A percentile compares a stretch with the other conserved stretches of the same genome.
These are phyloP conservation scores for Drosophila ustulata DNA, from an alignment of 2,888 invertebrate genomes.

Conservation along the genomic window DNA sequence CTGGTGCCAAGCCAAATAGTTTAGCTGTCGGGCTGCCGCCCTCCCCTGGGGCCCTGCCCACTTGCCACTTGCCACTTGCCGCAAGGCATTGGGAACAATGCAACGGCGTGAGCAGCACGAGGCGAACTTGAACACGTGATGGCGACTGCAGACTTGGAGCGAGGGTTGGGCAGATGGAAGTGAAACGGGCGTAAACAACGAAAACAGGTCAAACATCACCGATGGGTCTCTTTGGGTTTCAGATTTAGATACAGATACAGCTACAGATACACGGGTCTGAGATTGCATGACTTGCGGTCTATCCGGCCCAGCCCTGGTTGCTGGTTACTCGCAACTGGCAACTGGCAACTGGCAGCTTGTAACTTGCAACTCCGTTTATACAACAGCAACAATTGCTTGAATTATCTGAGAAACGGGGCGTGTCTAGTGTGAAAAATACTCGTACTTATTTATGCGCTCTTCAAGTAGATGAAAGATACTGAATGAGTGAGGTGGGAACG, in stretches of 20 bases:
- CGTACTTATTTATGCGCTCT: slow-evolving; percentile 35
- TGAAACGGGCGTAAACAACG: slow-evolving; percentile 53
- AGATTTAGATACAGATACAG: slow-evolving; percentile 1
- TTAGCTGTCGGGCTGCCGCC: slow-evolving; percentile 15
- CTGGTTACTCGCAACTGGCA: slow-evolving; percentile 19
- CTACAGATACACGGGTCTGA: slow-evolving; percentile 26
- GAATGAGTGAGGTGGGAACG: neutral
- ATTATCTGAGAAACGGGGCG: slow-evolving; percentile 59
- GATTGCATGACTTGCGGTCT: slow-evolving; percentile 74
- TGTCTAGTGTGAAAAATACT: slow-evolving; percentile 34
- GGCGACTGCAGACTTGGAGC: neutral
- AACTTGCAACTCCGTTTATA: neutral
- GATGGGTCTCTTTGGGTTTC: slow-evolving; percentile 36
- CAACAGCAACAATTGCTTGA: slow-evolving; percentile 30
- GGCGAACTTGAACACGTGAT: slow-evolving; percentile 47
- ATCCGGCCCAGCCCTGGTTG: slow-evolving; percentile 4
- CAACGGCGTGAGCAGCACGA: slow-evolving; percentile 22
- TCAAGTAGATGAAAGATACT: slow-evolving; percentile 25
- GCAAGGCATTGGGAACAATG: slow-evolving; percentile 8
- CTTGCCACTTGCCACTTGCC: neutral
- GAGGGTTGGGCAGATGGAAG: slow-evolving; percentile 38
- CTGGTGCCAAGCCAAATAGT: slow-evolving; percentile 57
- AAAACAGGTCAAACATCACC: slow-evolving; percentile 76
- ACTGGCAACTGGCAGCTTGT: neutral
- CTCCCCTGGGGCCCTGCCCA: neutral